Conservation (phyloP, 2,888 invertebrate species). For the Cactoblastis cactorum region DNA sequence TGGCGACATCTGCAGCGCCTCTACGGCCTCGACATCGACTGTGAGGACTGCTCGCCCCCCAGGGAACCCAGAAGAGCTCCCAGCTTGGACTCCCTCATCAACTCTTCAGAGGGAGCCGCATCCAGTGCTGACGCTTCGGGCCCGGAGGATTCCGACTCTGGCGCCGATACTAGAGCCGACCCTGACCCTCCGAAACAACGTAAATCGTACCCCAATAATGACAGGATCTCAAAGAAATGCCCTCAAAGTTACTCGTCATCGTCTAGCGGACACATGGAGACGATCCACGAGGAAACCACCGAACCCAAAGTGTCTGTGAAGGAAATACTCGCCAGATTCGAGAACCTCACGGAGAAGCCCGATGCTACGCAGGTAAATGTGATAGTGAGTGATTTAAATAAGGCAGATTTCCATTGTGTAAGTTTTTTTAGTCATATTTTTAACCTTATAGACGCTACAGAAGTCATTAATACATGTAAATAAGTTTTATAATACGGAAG, state of each 20-base stretch:
- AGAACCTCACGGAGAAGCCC: slow-evolving; percentile 81
- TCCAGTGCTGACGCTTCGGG: slow-evolving; percentile 81
- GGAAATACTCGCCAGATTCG: slow-evolving; percentile 90
- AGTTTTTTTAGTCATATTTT: no score
- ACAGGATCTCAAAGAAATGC: slow-evolving; percentile 56
- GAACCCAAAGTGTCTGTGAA: slow-evolving; percentile 91
- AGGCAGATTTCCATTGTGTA: background rate
- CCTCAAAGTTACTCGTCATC: slow-evolving; percentile 74
- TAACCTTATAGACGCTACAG: no score
- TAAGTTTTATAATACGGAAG: slow-evolving; percentile 14
- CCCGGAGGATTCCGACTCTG: slow-evolving; percentile 82
- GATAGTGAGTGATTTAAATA: slow-evolving; percentile 8
- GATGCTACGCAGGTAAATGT: slow-evolving; percentile 40
- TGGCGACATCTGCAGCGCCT: slow-evolving; percentile 73
- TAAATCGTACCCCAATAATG: slow-evolving; percentile 30
- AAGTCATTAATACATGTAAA: no score
- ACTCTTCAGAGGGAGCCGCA: slow-evolving; percentile 82
- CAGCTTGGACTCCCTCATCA: slow-evolving; percentile 84
- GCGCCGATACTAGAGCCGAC: slow-evolving; percentile 80
- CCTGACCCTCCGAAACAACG: slow-evolving; percentile 53
- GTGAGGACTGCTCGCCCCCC: slow-evolving; percentile 52
- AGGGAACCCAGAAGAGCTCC: slow-evolving; percentile 57
- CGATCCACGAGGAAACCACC: slow-evolving; percentile 86
- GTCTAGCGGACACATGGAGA: slow-evolving; percentile 87
- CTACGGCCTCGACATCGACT: slow-evolving; percentile 68